Evolutionary conservation across 2,113 vertebrate genomes (phyloP), one percentile per base, ranked within the genome.

Genomic region (Pteruthius melanotis): DNA sequence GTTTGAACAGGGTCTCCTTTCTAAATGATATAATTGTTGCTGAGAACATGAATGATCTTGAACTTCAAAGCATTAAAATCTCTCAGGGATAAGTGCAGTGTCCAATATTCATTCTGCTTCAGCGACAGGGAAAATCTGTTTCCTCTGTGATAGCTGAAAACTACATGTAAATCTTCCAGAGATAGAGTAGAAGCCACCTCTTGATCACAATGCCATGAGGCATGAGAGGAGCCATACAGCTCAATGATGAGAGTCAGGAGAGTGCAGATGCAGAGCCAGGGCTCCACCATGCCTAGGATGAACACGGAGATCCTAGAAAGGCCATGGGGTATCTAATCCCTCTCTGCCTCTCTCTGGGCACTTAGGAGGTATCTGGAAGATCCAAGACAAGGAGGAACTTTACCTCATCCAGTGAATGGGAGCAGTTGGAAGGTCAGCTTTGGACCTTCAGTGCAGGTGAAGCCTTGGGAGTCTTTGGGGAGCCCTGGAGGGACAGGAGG

Each of bases 11-110:
- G 7, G 75, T 80, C 61, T 83, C 66, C 45, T 92, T 86, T 85
- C 60, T 10, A 72, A 95, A 85, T 12, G 0, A 33, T 40, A 14
- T 40, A 83, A 90, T 85, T 60, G 57, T 45, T 76, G 37, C 59
- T 69, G 37, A 86, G 83, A 88, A 69, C 66, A 72, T 83, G 68
- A 83, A 92, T 4, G n/a, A 83, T 69, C 66, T 92, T 68, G 57
- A 95, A 90, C 66, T 86, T 94, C 75, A 95, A 95, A 96, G 83
- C 31, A 65, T 90, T 79, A 86, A 86, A 93, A 85, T 85, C 81
- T 64, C 66, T 59, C 1, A 1, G 20, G 66, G 45, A 42, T 91
- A 89, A 87, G 54, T 35, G 53, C 49, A 57, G 45, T 40, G 49
- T 56, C 57, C 3, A 2, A n/a, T 40, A 92, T 9, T 87, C 63